Conservation (phyloP, 1,140 invertebrate species). For the Sarcophaga peregrina region DNA sequence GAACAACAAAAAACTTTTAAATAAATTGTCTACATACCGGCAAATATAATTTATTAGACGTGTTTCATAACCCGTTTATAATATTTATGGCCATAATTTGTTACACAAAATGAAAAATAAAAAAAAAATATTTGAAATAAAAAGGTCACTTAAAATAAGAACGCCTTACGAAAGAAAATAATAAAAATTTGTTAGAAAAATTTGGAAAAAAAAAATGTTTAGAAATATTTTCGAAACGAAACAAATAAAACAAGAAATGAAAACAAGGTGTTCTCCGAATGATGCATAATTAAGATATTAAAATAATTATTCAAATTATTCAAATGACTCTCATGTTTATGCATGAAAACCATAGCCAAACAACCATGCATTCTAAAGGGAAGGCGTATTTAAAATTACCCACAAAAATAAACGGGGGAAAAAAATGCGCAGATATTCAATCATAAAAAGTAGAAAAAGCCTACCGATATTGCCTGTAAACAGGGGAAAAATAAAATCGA, state of each 20-base stretch:
- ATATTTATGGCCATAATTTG: constrained; percentile 38
- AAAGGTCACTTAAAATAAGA: background rate
- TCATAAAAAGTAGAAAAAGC: background rate
- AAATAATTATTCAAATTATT: constrained; percentile 39
- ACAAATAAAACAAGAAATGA: background rate
- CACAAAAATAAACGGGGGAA: background rate
- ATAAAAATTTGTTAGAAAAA: constrained; percentile 18
- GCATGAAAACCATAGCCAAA: background rate
- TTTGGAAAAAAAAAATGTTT: background rate
- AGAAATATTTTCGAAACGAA: background rate
- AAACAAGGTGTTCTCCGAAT: constrained; percentile 30
- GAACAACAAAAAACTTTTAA: no score
- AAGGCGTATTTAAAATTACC: background rate
- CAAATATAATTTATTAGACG: background rate
- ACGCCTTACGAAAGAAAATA: background rate
- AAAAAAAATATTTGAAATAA: background rate
- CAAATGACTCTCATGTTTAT: constrained; percentile 13
- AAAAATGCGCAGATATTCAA: background rate
- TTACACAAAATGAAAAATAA: background rate
- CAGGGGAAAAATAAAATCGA: no score
- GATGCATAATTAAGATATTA: constrained; percentile 42
- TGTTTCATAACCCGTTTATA: constrained; percentile 34
- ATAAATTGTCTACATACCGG: background rate
- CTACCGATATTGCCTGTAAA: no score
- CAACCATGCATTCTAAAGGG: background rate